Evolutionary conservation across 2,797 vertebrate species (phyloP).

Genomic region (Aeoliscus strigatus): DNA sequence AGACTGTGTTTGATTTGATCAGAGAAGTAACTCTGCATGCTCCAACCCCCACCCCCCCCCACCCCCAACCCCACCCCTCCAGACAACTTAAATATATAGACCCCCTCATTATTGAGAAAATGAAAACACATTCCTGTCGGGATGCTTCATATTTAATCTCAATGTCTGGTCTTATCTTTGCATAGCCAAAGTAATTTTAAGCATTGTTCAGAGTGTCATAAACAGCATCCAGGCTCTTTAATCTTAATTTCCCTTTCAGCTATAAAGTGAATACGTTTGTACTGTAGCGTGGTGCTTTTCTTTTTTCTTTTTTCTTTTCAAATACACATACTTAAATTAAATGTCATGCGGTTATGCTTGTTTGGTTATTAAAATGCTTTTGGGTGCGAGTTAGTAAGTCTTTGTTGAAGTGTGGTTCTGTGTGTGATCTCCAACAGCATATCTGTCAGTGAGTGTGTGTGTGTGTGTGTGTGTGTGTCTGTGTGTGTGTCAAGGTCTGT

Average conservation of each 20-base stretch:
- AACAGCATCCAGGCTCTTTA: slow-evolving; percentile 47
- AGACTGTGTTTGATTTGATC: too few relatives aligned
- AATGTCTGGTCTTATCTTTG: slow-evolving; percentile 37
- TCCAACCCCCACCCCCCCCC: too few relatives aligned
- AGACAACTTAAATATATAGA: too few relatives aligned
- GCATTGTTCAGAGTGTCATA: slow-evolving; percentile 39
- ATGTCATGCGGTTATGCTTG: slow-evolving; percentile 27
- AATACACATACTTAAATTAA: too few relatives aligned
- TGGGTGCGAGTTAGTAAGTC: too few relatives aligned
- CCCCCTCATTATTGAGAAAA: too few relatives aligned
- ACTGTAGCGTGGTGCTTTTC: too few relatives aligned
- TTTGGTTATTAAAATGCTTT: slow-evolving; percentile 42
- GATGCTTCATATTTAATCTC: slow-evolving; percentile 54
- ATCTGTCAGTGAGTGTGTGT: slow-evolving; percentile 5
- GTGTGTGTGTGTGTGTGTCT: too few relatives aligned
- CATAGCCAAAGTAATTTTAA: slow-evolving; percentile 36
- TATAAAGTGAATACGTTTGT: slow-evolving; percentile 36
- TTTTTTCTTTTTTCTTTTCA: too few relatives aligned
- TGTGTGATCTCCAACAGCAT: slow-evolving; percentile 20
- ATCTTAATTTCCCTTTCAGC: slow-evolving; percentile 26
- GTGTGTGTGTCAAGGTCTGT: slow-evolving; percentile 4
- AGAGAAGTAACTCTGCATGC: too few relatives aligned
- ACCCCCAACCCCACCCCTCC: too few relatives aligned
- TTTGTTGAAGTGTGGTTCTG: slow-evolving; percentile 39
- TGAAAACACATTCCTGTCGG: too few relatives aligned